Base-by-base conservation (phyloP, 2,888 invertebrate species). In the Acrobasis consociella region DNA sequence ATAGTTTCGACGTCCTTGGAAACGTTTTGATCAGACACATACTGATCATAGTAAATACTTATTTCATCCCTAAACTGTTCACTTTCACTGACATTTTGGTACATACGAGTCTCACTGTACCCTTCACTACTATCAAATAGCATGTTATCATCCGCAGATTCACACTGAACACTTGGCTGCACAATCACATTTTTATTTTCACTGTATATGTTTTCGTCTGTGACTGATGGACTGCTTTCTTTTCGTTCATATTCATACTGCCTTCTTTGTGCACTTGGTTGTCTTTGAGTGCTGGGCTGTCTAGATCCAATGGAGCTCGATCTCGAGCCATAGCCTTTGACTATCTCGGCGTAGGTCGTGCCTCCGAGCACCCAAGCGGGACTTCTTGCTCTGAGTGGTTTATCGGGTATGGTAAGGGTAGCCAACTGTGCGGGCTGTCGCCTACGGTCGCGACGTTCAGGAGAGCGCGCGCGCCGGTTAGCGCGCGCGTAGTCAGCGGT, bases 281-380 rank as follows among this genome's bases (percentile, higher is more conserved):
- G 66, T 69, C 77, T 72, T 31, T 75, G 78, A 37, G 77, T 73
- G 65, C 81, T 77, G 62, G 76, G 73, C 42, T 76, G 74, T 63
- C 82, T 72, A 46, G 83, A 82, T 64, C 78, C 77, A 13, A 79
- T 76, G 58, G 91, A 85, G 77, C 85, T 83, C 66, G 90, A 86
- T 68, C 91, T 78, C 53, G 87, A 87, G 77, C 80, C 77, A 68
- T 77, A 76, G 90, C 97, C 96, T 72, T 95, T 94, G 66, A 97
- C 93, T 68, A 97, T 95, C 86, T 96, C 96, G 58, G 97, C 96
- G 83, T 97, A 97, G 56, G 96, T 94, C 58, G 96, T 94, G 31
- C 95, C 95, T 39, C 96, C 96, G 3, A 95, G 95, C 52, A 92
- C 82, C 96, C 96, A 96, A 80, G 95, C 94, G 15, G 96, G 96